Evolutionary conservation across 2,888 invertebrate species (phyloP).

Genomic region (Metalampra italica): DNA sequence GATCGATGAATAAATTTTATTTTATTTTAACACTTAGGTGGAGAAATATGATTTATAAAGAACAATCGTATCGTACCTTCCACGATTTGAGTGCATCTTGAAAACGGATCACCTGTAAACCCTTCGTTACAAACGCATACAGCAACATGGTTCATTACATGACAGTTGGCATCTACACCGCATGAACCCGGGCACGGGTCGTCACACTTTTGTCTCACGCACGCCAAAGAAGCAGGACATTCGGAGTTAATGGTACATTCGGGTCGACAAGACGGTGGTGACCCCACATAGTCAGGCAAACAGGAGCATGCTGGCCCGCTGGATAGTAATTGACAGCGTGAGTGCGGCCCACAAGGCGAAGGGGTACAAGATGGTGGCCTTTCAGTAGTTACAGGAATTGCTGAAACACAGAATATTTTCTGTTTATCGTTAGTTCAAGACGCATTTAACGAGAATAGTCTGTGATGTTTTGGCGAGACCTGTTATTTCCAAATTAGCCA

Average conservation of each 20-base stretch:
- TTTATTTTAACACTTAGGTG: neutral
- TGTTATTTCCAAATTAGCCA: too few relatives aligned
- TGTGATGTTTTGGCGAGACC: too few relatives aligned
- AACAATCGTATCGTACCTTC: slow-evolving; percentile 38
- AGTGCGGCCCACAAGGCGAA: slow-evolving; percentile 91
- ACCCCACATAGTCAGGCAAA: slow-evolving; percentile 86
- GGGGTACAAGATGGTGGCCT: slow-evolving; percentile 87
- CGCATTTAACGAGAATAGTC: too few relatives aligned
- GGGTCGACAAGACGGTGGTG: slow-evolving; percentile 87
- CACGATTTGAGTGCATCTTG: slow-evolving; percentile 81
- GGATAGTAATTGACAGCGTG: slow-evolving; percentile 86
- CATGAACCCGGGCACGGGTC: slow-evolving; percentile 92
- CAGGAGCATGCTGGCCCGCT: slow-evolving; percentile 89
- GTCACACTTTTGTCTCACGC: slow-evolving; percentile 87
- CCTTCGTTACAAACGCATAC: slow-evolving; percentile 87
- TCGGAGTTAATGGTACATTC: slow-evolving; percentile 89
- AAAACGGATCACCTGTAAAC: slow-evolving; percentile 89
- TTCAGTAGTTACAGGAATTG: slow-evolving; percentile 73
- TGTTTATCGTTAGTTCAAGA: neutral
- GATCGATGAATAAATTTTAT: too few relatives aligned
- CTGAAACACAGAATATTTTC: slow-evolving; percentile 27
- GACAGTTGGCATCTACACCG: slow-evolving; percentile 87
- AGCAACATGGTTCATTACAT: slow-evolving; percentile 88
- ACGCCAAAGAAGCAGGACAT: slow-evolving; percentile 86
- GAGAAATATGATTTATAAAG: neutral